phyloP scores from a whole-genome alignment of 2,888 invertebrate genomes.

The Brachyopa scutellaris region DNA sequence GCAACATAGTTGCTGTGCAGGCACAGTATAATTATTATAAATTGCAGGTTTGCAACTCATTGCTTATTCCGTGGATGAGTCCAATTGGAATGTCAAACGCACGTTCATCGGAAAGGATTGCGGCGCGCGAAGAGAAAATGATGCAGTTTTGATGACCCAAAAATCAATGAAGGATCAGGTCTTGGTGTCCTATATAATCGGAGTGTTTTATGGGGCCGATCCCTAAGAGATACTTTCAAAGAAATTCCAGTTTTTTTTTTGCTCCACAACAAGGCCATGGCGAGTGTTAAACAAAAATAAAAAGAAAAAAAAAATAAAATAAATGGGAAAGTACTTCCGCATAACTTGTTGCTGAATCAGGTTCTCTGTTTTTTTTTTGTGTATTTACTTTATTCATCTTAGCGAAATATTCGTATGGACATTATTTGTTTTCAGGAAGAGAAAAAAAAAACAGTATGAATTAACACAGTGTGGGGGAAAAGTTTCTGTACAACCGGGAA shows the following conservation, averaged over 20 bases:
- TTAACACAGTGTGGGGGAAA: neutral
- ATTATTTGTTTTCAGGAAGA: too few species aligned
- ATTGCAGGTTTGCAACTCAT: neutral
- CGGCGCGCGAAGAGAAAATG: conserved; percentile 16
- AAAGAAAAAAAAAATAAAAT: neutral
- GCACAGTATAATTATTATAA: neutral
- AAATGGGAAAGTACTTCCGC: conserved; percentile 51
- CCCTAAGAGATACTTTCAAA: conserved; percentile 16
- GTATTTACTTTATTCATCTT: conserved; percentile 5
- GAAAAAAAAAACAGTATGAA: too few species aligned
- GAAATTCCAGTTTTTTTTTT: conserved; percentile 13
- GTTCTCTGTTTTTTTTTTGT: conserved; percentile 29
- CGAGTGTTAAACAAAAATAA: neutral
- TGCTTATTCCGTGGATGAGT: conserved; percentile 2
- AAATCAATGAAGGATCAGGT: conserved; percentile 43
- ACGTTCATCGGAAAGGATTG: conserved; percentile 5
- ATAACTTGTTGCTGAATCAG: conserved; percentile 58
- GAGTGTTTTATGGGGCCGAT: conserved; percentile 50
- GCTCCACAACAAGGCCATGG: conserved; percentile 34
- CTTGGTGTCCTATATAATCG: conserved; percentile 39
- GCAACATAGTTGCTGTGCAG: neutral
- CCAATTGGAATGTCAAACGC: neutral
- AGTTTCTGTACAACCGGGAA: too few species aligned
- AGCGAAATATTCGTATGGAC: too few species aligned
- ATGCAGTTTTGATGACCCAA: conserved; percentile 34